A percentile compares a stretch with the other conserved stretches of the same genome.
These are phyloP conservation scores for Numenius arquata DNA, from an alignment of 2,113 vertebrate genomes.

Conservation along the genomic window DNA sequence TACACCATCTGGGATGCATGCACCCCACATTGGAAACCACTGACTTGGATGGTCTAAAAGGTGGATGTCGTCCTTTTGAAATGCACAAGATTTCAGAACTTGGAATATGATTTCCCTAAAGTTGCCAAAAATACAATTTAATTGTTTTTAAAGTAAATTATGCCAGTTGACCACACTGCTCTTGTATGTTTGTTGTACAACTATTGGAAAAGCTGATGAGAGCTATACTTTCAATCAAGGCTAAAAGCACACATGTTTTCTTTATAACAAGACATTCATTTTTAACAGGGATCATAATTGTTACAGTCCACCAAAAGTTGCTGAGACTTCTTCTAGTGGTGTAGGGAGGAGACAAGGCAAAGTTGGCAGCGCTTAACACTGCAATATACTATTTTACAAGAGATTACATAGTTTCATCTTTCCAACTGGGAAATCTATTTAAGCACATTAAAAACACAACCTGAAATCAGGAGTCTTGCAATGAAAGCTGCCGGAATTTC, in stretches of 20 bases:
- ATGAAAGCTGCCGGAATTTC: not conserved
- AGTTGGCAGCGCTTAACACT: not conserved
- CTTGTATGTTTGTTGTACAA: not conserved
- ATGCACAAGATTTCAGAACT: not conserved
- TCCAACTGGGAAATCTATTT: not conserved
- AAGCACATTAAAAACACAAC: not conserved
- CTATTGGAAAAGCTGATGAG: not conserved
- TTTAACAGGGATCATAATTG: not conserved
- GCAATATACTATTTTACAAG: not conserved
- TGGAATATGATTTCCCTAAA: not conserved
- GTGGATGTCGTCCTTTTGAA: not conserved
- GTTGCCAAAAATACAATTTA: not conserved
- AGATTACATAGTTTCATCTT: not conserved
- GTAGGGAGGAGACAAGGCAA: not conserved
- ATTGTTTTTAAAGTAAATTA: not conserved
- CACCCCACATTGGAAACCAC: fast-evolving
- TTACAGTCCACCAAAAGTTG: not conserved
- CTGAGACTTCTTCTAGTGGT: not conserved
- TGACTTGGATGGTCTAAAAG: not conserved
- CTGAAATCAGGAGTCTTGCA: not conserved
- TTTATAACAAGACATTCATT: not conserved
- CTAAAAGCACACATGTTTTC: not conserved
- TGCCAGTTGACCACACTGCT: not conserved
- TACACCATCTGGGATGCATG: not conserved
- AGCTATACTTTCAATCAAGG: not conserved